Evolutionary conservation across 2,888 invertebrate genomes (phyloP), one percentile per base, ranked within the genome.

Genomic region (Pseudococcus jackbeardsleyi): DNA sequence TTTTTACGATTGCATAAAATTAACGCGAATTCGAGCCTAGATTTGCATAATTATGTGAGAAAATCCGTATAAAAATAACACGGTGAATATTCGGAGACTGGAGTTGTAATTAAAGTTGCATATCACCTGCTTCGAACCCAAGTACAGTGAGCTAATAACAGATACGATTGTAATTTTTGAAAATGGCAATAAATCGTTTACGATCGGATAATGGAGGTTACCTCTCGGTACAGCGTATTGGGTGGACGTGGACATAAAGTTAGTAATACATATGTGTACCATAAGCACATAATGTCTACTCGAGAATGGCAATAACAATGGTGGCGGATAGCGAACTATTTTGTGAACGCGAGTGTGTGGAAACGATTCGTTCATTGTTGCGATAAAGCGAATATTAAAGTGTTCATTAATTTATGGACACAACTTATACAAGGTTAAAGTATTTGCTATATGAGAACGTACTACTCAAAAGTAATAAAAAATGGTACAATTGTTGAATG

Each of bases 321-420:
- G 17, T 72, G 33, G 33, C 4, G 72, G 33, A 72, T 72, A 33
- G 72, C 7, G 72, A 72, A 72, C 33, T 72, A 72, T 72, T 72
- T 72, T 72, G 72, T 72, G 72, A 72, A 72, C 68, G 72, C 72
- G 72, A 72, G 33, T 72, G 33, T 72, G 72, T 72, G 72, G 72
- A 33, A 72, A 72, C 72, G 33, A 72, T 72, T 72, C 72, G 33
- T 72, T 72, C 72, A 72, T 72, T 72, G 72, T 72, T 72, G 72
- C 39, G 72, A 72, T 72, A 72, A 72, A 72, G 72, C 39, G 33
- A 39, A 72, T 72, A 72, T 72, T 72, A 72, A 72, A 72, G 72
- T 72, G 72, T 72, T 72, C 72, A 72, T 72, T 72, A 72, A 72
- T 72, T 72, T 72, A 72, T 72, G 72, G 72, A 72, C 72, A 72